A percentile compares a stretch with the other conserved stretches of the same genome.
phyloP scores from a whole-genome alignment of 2,113 vertebrate species.

The Sterrhoptilus dennistouni region DNA sequence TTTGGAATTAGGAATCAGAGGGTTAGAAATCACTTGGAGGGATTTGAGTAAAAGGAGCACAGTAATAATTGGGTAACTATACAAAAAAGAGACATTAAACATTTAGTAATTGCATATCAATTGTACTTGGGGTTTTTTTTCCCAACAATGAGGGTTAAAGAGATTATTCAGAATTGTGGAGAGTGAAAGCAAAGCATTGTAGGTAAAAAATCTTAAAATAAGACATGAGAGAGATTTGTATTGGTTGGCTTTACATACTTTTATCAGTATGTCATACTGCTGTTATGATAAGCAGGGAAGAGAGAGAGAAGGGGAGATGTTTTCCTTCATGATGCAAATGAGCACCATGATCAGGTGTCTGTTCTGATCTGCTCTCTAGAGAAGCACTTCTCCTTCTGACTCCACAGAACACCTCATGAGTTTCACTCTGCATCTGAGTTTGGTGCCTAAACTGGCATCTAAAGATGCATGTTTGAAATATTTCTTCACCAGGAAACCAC shows the following conservation, averaged over 20 bases:
- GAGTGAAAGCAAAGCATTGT: background rate
- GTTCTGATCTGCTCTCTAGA: background rate
- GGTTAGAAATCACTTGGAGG: background rate
- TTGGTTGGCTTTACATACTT: background rate
- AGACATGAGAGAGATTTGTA: background rate
- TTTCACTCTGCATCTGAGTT: background rate
- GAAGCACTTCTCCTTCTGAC: background rate
- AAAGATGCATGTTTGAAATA: background rate
- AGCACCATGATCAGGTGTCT: background rate
- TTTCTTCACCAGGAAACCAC: background rate
- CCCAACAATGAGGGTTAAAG: background rate
- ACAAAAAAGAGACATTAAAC: background rate
- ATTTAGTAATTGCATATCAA: background rate
- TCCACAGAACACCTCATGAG: background rate
- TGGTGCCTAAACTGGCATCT: background rate
- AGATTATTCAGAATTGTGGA: background rate
- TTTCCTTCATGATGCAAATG: background rate
- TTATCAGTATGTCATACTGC: background rate
- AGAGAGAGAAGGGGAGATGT: background rate
- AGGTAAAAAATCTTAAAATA: background rate
- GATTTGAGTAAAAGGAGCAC: background rate
- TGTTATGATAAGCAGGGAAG: background rate
- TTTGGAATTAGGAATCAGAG: background rate
- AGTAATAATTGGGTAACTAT: background rate
- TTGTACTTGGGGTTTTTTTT: background rate